Base-by-base conservation (phyloP, 2,113 vertebrate species). In the Triplophysa rosa region DNA sequence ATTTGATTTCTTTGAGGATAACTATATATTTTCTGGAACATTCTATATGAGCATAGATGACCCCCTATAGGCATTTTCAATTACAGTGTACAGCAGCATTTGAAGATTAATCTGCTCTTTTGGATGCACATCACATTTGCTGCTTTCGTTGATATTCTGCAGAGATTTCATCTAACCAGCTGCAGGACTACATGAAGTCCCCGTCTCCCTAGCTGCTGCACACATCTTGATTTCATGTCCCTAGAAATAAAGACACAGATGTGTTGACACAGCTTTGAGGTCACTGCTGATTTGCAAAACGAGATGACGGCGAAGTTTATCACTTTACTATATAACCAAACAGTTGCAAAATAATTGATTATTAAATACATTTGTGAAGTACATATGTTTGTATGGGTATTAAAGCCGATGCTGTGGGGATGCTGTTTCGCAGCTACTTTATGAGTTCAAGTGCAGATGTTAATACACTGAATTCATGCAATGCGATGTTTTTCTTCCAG, bases 11-110 rank as follows among this genome's bases (percentile, higher is more conserved):
- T 24, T 59, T 76, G 68, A 69, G 82, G 81, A 87, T 86, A 86
- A 82, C 69, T 67, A 67, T 89, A 81, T 87, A 87, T 85, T 83
- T 78, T 69, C 78, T 82, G 65, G 77, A 70, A 83, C 84, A 82
- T 81, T 61, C 85, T 77, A 85, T 87, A 88, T 68, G 85, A 87
- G 83, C 83, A 83, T 71, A 78, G 84, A 91, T 85, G 67, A 84
- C 83, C 84, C 89, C 88, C 87, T 87, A 85, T 88, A 87, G 89
- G 85, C 84, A 88, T 89, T 91, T 92, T 91, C 89, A 92, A 89
- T 91, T 89, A 91, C 82, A 85, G 84, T 85, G 83, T 86, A 88
- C 72, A 69, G 80, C 82, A 45, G 80, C 80, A 74, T 84, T 75
- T 40, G 85, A 88, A 90, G 87, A 89, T 88, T 88, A 89, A 91